Percentiles rank a stretch among this genome's conserved stretches.
Conservation (phyloP, 2,888 invertebrate species). For the Eupithecia insigniata region DNA sequence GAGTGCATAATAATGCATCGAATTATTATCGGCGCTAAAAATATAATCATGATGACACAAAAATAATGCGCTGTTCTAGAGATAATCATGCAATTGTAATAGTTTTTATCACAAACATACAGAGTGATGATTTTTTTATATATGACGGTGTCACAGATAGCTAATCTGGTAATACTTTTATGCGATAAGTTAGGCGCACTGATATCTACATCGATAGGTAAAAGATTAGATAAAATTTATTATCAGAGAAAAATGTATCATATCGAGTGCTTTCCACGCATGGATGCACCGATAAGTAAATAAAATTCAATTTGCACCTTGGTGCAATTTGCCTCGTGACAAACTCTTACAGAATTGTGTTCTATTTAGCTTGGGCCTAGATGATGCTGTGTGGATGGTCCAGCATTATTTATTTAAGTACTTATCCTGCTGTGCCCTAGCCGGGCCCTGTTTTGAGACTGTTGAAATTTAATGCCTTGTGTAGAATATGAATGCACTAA, state of each 20-base stretch:
- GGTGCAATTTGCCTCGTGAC: neutral
- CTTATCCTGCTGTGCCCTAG: too few relatives aligned
- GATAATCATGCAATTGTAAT: neutral
- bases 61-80: neutral
- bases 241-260: slow-evolving; percentile 6
- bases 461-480: too few relatives aligned
- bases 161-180: slow-evolving; percentile 37
- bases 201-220: slow-evolving; percentile 32
- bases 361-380: neutral
- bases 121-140: slow-evolving; percentile 13
- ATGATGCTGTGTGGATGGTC: too few relatives aligned
- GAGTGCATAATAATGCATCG: neutral
- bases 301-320: neutral
- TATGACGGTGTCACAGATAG: slow-evolving; percentile 18
- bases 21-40: neutral
- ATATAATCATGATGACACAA: neutral
- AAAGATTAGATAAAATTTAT: slow-evolving; percentile 41
- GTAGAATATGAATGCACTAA: too few relatives aligned
- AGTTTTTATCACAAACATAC: slow-evolving; percentile 21
- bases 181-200: slow-evolving; percentile 30
- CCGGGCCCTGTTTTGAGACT: too few relatives aligned
- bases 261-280: neutral
- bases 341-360: neutral
- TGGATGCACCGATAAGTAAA: neutral
- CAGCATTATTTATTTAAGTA: too few relatives aligned